Evolutionary conservation across 2,797 vertebrate genomes (phyloP).

Genomic region (Argentina silus): DNA sequence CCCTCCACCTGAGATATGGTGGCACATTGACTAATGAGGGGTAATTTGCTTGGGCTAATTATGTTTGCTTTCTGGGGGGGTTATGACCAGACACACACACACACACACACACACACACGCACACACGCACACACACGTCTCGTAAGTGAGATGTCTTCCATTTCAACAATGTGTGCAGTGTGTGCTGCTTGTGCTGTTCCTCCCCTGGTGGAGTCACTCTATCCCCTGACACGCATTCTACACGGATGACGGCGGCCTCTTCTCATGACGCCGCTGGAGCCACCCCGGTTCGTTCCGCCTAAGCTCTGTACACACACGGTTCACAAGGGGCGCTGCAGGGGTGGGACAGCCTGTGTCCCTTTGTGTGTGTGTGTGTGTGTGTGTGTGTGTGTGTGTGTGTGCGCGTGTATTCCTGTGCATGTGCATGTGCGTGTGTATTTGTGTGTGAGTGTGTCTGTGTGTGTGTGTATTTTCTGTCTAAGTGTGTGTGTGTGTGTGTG

Average conservation of each 20-base stretch:
- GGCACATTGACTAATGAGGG: constrained; percentile 27
- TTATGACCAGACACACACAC: constrained; percentile 36
- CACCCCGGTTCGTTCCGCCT: constrained; percentile 77
- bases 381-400: background rate
- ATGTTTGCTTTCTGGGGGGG: constrained; percentile 58
- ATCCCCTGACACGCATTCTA: constrained; percentile 78
- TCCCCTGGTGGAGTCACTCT: constrained; percentile 72
- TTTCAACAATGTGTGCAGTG: constrained; percentile 78
- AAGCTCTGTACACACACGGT: constrained; percentile 20
- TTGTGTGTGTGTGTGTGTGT: background rate
- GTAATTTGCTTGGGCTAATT: constrained; percentile 66
- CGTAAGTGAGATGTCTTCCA: constrained; percentile 76
- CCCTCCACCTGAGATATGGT: constrained; percentile 26
- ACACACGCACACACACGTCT: constrained; percentile 61
- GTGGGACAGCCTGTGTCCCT: background rate
- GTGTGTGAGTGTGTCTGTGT: background rate
- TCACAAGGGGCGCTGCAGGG: background rate
- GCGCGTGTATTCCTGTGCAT: too few relatives aligned
- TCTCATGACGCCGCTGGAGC: constrained; percentile 76
- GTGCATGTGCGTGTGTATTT: too few relatives aligned
- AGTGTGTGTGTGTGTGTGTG: background rate
- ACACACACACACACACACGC: constrained; percentile 21
- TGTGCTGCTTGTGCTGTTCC: constrained; percentile 61
- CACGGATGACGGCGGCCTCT: constrained; percentile 70
- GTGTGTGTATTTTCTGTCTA: background rate